These are phyloP conservation scores for Myoxocephalus aenaeus DNA, from an alignment of 2,797 vertebrate genomes.

Conservation along the genomic window DNA sequence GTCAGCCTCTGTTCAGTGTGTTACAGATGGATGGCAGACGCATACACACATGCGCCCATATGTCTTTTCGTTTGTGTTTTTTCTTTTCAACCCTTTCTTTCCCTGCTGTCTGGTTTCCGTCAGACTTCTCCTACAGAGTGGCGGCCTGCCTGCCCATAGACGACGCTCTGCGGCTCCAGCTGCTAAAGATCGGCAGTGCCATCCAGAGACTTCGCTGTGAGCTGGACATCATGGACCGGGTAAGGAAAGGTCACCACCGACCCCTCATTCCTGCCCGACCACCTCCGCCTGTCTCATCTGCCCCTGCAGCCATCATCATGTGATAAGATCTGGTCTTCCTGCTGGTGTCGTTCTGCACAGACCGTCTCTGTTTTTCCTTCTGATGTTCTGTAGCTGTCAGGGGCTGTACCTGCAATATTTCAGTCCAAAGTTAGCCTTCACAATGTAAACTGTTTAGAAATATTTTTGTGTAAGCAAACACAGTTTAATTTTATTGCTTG, in stretches of 20 bases:
- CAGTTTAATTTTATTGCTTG: not conserved
- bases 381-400: constrained; percentile 29
- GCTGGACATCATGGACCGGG: constrained; percentile 97
- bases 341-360: not conserved
- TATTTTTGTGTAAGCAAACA: constrained; percentile 1
- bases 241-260: constrained; percentile 70
- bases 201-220: constrained; percentile 97
- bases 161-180: constrained; percentile 92
- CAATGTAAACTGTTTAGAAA: constrained; percentile 5
- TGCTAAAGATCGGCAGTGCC: constrained; percentile 96
- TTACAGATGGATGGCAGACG: constrained; percentile 32
- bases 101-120: constrained; percentile 46
- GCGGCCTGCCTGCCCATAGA: constrained; percentile 98
- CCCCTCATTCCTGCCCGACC: not conserved
- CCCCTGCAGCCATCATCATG: not conserved
- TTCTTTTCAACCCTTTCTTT: constrained; percentile 19
- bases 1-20: constrained; percentile 76
- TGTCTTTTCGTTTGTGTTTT: constrained; percentile 33
- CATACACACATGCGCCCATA: not conserved
- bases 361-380: constrained; percentile 6
- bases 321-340: constrained; percentile 28
- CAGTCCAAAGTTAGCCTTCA: constrained; percentile 13
- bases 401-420: constrained; percentile 14
- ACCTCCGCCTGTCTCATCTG: not conserved
- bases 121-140: constrained; percentile 99